Percentiles rank a stretch among this genome's conserved stretches.
These are phyloP conservation scores for Leptodactylus fuscus DNA, from an alignment of 2,113 vertebrate genomes.

Conservation along the genomic window DNA sequence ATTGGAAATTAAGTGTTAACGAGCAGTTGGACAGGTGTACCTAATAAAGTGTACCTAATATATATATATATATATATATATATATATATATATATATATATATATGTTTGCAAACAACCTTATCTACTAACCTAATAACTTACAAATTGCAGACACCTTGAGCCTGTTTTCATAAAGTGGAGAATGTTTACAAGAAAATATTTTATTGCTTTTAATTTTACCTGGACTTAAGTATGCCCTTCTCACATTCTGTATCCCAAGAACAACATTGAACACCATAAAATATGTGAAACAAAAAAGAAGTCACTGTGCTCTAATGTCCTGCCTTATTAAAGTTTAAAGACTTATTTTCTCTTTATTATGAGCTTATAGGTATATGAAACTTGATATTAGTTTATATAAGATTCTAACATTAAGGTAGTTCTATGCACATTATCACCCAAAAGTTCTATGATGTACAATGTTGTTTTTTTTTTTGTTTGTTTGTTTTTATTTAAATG, in stretches of 20 bases:
- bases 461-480: too few relatives aligned
- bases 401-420: neutral
- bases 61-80: too few relatives aligned
- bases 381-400: neutral
- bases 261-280: neutral
- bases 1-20: too few relatives aligned
- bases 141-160: neutral
- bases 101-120: neutral
- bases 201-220: slow-evolving; percentile 41
- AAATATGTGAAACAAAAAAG: neutral
- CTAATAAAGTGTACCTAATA: too few relatives aligned
- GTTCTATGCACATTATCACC: neutral
- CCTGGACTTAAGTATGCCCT: neutral
- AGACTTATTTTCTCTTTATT: neutral
- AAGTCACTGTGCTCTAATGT: neutral
- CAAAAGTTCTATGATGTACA: neutral
- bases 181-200: slow-evolving; percentile 13
- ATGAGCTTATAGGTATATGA: neutral
- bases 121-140: neutral
- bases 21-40: too few relatives aligned
- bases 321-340: slow-evolving; percentile 7
- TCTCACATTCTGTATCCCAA: neutral
- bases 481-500: too few relatives aligned
- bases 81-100: too few relatives aligned
- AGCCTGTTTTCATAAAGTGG: neutral